Base-by-base conservation (phyloP, 2,113 vertebrate genomes). In the Megatriorchis doriae region DNA sequence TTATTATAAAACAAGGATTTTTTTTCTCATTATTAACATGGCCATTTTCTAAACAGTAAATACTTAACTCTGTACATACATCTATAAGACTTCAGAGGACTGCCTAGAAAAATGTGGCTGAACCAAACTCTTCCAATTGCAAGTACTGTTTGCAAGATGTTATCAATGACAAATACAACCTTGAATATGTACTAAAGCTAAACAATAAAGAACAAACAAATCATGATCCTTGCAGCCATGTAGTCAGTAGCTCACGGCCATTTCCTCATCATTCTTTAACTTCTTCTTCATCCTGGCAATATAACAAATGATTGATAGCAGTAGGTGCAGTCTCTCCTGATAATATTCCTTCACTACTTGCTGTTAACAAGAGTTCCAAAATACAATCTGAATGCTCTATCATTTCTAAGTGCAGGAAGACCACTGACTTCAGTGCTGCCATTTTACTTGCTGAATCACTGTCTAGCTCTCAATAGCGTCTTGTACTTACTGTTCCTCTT, bases 131-230 rank as follows among this genome's bases (percentile, higher is more conserved):
- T 81, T 48, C 40, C 53, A 81, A 16, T 31, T 88, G 13, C 45
- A 65, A 67, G 32, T 78, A 66, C 23, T 72, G 16, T 56, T 91
- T 90, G 93, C 32, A 48, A 89, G 77, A 42, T 45, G 8, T 32
- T 83, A 74, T 78, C 68, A 68, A 32, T 91, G 73, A 80, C 56
- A 92, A 90, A 66, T 86, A 21, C 17, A 78, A 68, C 83, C 91
- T 74, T 93, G 86, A 95, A 55, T 90, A 86, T 43, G 9, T 94
- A 63, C 75, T 88, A 88, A 95, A 74, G 40, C 27, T 65, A 67
- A 94, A 86, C 50, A 90, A 91, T 70, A 84, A 91, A 92, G 48
- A 40, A 2, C 18, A 88, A 95, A 83, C 31, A 93, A 93, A 94
- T 93, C 52, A 72, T 26, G 55, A 43, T 65, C 9, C 50, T 84